A percentile compares a stretch with the other conserved stretches of the same genome.
These are phyloP conservation scores for Neoniphon sammara DNA, from an alignment of 2,797 vertebrate species.

Conservation along the genomic window DNA sequence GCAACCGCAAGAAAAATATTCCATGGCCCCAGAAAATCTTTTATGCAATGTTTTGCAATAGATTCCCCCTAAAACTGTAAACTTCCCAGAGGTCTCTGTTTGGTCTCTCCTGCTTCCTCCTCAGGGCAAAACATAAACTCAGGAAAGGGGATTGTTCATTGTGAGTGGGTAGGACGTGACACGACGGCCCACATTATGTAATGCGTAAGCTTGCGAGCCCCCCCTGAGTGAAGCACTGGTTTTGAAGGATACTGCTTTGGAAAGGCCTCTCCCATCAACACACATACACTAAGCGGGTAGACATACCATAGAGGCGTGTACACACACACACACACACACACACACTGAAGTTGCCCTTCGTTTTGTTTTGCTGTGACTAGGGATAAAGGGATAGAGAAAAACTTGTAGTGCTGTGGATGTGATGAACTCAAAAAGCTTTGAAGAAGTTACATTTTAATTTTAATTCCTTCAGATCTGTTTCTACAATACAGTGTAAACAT, in stretches of 20 bases:
- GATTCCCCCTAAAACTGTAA: slow-evolving; percentile 57
- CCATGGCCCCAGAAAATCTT: slow-evolving; percentile 34
- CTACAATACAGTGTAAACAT: no score
- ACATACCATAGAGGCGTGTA: slow-evolving; percentile 27
- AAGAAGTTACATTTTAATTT: no score
- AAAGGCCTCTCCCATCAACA: slow-evolving; percentile 66
- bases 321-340: slow-evolving; percentile 28
- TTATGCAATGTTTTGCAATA: slow-evolving; percentile 54
- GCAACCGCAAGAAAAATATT: slow-evolving; percentile 37
- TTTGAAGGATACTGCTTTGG: slow-evolving; percentile 79
- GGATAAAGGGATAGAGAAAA: slow-evolving; percentile 13
- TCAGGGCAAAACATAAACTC: slow-evolving; percentile 75
- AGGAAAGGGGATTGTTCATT: slow-evolving; percentile 81
- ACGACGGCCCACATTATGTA: slow-evolving; percentile 74
- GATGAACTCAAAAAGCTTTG: no score
- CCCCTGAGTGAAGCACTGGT: slow-evolving; percentile 65
- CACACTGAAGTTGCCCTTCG: slow-evolving; percentile 28
- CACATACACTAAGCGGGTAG: slow-evolving; percentile 39
- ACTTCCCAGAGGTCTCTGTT: slow-evolving; percentile 64
- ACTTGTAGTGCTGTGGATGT: background rate
- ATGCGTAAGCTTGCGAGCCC: slow-evolving; percentile 61
- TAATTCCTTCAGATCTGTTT: no score
- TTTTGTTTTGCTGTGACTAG: slow-evolving; percentile 53
- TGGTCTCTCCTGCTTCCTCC: slow-evolving; percentile 74
- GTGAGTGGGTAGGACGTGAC: slow-evolving; percentile 73